These are phyloP conservation scores for Acanthopagrus latus DNA, from an alignment of 2,797 vertebrate species.

Conservation along the genomic window DNA sequence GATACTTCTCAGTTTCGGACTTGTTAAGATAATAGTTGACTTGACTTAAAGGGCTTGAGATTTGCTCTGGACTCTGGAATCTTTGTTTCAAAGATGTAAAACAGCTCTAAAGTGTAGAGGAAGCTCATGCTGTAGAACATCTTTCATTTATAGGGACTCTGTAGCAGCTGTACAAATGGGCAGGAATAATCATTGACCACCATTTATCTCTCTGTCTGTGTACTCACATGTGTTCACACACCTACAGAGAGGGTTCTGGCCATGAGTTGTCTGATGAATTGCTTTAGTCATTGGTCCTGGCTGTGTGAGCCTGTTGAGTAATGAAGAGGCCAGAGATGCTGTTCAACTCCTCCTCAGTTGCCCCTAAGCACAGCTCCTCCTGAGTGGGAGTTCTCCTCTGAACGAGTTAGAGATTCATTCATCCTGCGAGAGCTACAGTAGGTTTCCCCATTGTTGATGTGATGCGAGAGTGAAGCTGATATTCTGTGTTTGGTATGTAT, in stretches of 20 bases:
- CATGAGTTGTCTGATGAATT: constrained; percentile 60
- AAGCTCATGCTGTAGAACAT: constrained; percentile 9
- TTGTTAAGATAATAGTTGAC: background rate
- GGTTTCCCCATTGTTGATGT: constrained; percentile 11
- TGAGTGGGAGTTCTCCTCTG: constrained; percentile 63
- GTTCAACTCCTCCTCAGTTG: constrained; percentile 55
- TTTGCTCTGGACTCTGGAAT: background rate
- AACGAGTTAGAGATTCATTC: constrained; percentile 66
- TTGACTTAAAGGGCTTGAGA: background rate
- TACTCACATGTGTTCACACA: constrained; percentile 57
- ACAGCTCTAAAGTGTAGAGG: background rate
- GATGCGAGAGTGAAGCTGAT: constrained; percentile 21
- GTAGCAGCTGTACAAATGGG: constrained; percentile 15
- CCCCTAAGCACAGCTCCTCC: constrained; percentile 48
- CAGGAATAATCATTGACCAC: constrained; percentile 22
- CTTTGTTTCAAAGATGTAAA: background rate
- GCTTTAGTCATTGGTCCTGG: constrained; percentile 57
- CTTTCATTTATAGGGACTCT: constrained; percentile 25
- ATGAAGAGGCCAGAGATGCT: constrained; percentile 65
- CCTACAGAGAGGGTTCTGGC: constrained; percentile 49
- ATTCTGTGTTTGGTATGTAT: constrained; percentile 19
- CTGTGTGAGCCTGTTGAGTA: constrained; percentile 62
- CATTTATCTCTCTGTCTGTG: constrained; percentile 53
- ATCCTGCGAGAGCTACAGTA: constrained; percentile 38
- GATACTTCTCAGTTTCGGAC: background rate